These are phyloP conservation scores for Drosophila nigrodunni DNA, from an alignment of 1,140 invertebrate species.

Conservation along the genomic window DNA sequence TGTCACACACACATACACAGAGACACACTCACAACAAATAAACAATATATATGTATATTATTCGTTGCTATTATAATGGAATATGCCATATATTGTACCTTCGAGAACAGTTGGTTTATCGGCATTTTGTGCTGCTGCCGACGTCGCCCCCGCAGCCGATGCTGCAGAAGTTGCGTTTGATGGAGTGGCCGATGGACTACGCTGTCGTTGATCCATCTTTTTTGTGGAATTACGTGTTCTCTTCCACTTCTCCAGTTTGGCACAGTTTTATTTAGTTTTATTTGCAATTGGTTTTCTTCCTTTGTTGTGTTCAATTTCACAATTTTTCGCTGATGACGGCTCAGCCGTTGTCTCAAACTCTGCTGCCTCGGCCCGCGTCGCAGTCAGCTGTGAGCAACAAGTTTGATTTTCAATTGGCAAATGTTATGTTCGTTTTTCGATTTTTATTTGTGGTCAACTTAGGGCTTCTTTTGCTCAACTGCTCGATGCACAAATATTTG, in stretches of 20 bases:
- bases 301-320: constrained; percentile 22
- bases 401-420: constrained; percentile 25
- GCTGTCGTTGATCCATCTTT: constrained; percentile 73
- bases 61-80: neutral
- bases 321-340: constrained; percentile 21
- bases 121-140: constrained; percentile 40
- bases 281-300: constrained; percentile 3
- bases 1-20: constrained; percentile 1
- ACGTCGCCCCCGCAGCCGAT: constrained; percentile 21
- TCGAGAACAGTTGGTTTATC: constrained; percentile 78
- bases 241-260: constrained; percentile 84
- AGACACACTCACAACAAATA: neutral
- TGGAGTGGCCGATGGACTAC: constrained; percentile 49
- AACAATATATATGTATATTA: constrained; percentile 1
- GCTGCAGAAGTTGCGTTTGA: constrained; percentile 10
- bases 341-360: neutral
- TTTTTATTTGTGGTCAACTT: constrained; percentile 22
- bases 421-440: constrained; percentile 6
- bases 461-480: constrained; percentile 42
- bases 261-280: constrained; percentile 18
- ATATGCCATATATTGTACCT: constrained; percentile 54
- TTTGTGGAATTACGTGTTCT: constrained; percentile 82
- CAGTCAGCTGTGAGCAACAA: constrained; percentile 39
- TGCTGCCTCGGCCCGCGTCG: neutral
- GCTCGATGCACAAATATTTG: constrained; percentile 6